Evolutionary conservation across 2,888 invertebrate genomes (phyloP), one percentile per base, ranked within the genome.

Genomic region (Sesia apiformis): DNA sequence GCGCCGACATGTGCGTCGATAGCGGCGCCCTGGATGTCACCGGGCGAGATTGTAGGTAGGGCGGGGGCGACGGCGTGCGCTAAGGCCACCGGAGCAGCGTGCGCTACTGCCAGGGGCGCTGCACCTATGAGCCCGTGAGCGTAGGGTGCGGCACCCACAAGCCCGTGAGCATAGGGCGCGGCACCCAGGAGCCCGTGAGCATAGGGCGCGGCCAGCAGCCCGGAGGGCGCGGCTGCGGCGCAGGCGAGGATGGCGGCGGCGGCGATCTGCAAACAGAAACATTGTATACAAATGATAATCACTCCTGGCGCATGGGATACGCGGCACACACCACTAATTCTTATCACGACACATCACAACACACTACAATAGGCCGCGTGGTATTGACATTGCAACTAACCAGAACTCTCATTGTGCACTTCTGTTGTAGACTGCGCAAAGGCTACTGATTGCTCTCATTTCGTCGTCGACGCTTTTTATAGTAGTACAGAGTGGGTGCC

Each of bases 401-500:
- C 85, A 88, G 87, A 82, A 88, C 76, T 88, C 87, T 84, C 87
- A 89, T 88, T 84, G 69, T 87, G 88, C 85, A 88, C 84, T 89
- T 89, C 89, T 83, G 84, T 85, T 66, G 73, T 81, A 84, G 89
- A 89, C 89, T 89, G 88, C 89, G 69, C 85, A 85, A 82, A 77
- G 78, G 87, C 89, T 88, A 89, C 88, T 89, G 89, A 87, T 74
- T 87, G 84, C 74, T 81, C 77, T 80, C 78, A 74, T 79, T 84
- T 76, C 71, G 84, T 72, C 65, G 78, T 63, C 67, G 72, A 57
- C 63, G 62, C 76, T 78, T 81, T 89, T 87, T 88, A 89, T 89
- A 88, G 73, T 74, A 23, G 46, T 23, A 4, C 60, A 64, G 62
- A 64, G 64, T 63, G 74, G 62, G 70, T 68, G 78, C 69, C 73